Conservation (phyloP, 2,888 invertebrate genomes). For the Leptinotarsa tumamoca region DNA sequence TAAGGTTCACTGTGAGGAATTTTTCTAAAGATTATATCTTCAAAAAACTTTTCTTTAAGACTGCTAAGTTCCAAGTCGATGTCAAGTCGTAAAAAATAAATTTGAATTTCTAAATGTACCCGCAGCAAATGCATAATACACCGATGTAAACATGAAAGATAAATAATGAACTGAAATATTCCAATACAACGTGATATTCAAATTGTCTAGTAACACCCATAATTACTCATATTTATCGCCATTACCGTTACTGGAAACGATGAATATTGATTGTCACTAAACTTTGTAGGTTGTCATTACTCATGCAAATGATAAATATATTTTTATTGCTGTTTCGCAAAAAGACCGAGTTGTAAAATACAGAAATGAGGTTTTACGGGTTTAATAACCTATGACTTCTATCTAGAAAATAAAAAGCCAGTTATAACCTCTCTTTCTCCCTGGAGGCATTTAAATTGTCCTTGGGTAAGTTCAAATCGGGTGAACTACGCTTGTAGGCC, state of each 20-base stretch:
- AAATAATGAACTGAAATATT: not conserved
- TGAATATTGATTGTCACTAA: constrained; percentile 17
- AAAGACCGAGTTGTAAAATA: constrained; percentile 7
- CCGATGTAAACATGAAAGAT: not conserved
- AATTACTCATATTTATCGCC: constrained; percentile 7
- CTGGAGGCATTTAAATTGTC: not conserved
- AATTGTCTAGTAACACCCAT: not conserved
- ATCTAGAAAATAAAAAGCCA: not conserved
- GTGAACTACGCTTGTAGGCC: too few species aligned
- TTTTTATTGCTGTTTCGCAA: constrained; percentile 16
- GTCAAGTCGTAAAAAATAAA: not conserved
- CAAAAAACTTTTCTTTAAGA: too few species aligned
- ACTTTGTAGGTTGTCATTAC: constrained; percentile 13
- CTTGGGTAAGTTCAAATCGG: not conserved
- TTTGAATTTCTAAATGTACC: not conserved
- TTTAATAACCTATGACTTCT: constrained; percentile 15
- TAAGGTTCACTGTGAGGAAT: too few species aligned
- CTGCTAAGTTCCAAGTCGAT: not conserved
- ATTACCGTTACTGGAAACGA: constrained; percentile 9
- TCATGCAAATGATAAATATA: constrained; percentile 9
- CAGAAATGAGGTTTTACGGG: constrained; percentile 19
- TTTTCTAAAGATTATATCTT: too few species aligned
- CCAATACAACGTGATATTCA: not conserved
- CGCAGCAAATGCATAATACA: not conserved
- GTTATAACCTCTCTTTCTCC: not conserved